Conservation (phyloP, 2,113 vertebrate species). For the Helogale parvula region DNA sequence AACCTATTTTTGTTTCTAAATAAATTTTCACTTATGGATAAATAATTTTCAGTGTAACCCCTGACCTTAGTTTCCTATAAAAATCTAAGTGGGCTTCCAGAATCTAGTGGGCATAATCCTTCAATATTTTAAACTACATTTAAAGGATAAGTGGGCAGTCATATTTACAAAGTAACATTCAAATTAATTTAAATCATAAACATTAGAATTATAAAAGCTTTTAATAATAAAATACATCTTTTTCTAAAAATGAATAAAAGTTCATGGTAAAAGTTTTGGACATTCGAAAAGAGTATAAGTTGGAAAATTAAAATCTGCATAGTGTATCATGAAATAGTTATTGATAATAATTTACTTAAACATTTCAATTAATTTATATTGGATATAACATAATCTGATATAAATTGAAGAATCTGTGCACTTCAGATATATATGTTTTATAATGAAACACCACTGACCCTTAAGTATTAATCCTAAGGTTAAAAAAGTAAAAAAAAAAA, state of each 20-base stretch:
- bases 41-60: neutral
- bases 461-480: neutral
- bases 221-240: neutral
- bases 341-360: neutral
- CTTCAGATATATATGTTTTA: neutral
- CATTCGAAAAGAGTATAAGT: neutral
- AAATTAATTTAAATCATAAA: no score
- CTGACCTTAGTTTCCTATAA: neutral
- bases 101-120: neutral
- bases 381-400: neutral
- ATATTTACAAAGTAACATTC: neutral
- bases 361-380: neutral
- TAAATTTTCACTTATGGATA: neutral
- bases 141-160: neutral
- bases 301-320: neutral
- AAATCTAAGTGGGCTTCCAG: neutral
- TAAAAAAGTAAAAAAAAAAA: neutral
- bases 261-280: neutral
- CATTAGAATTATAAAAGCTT: neutral
- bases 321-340: neutral
- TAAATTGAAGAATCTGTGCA: neutral
- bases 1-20: neutral
- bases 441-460: neutral
- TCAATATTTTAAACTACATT: neutral
- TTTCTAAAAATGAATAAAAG: neutral